Evolutionary conservation across 2,888 invertebrate species (phyloP).

Genomic region (Caenorhabditis macrosperma): DNA sequence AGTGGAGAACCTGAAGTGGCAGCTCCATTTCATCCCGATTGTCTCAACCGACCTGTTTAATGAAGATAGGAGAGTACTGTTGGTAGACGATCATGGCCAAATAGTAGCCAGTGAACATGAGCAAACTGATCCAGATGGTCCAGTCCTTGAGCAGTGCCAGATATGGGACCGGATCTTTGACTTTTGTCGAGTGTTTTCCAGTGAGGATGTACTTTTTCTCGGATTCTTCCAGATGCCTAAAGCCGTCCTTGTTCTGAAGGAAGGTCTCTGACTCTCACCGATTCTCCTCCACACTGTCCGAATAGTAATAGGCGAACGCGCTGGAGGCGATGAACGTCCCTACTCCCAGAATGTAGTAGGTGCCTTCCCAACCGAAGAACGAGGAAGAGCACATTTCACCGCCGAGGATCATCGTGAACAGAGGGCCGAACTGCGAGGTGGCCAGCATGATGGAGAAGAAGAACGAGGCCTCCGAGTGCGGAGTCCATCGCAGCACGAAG

Average conservation of each 20-base stretch:
- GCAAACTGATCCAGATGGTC: conserved; percentile 64
- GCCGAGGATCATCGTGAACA: conserved; percentile 65
- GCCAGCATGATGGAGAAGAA: conserved; percentile 66
- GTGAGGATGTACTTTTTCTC: conserved; percentile 57
- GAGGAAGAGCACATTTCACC: conserved; percentile 67
- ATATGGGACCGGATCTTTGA: conserved; percentile 51
- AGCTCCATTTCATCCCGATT: not conserved
- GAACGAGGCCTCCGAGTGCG: conserved; percentile 57
- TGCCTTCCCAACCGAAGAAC: conserved; percentile 59
- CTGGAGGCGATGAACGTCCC: conserved; percentile 45
- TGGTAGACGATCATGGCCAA: conserved; percentile 68
- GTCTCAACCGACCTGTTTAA: conserved; percentile 53
- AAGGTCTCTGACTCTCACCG: conserved; percentile 25
- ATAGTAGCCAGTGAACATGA: conserved; percentile 66
- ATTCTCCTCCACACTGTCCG: conserved; percentile 59
- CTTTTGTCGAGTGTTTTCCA: conserved; percentile 44
- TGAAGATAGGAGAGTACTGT: conserved; percentile 66
- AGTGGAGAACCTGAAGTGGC: conserved; percentile 53
- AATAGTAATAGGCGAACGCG: conserved; percentile 57
- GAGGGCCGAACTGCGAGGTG: conserved; percentile 64
- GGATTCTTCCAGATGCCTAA: conserved; percentile 55
- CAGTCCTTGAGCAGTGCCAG: conserved; percentile 43
- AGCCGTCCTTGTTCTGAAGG: too few species aligned
- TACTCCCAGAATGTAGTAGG: conserved; percentile 61
- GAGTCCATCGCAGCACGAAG: conserved; percentile 61